A percentile compares a stretch with the other conserved stretches of the same genome.
Evolutionary conservation across 2,797 vertebrate species (phyloP).

Genomic region (Limnodromus scolopaceus): DNA sequence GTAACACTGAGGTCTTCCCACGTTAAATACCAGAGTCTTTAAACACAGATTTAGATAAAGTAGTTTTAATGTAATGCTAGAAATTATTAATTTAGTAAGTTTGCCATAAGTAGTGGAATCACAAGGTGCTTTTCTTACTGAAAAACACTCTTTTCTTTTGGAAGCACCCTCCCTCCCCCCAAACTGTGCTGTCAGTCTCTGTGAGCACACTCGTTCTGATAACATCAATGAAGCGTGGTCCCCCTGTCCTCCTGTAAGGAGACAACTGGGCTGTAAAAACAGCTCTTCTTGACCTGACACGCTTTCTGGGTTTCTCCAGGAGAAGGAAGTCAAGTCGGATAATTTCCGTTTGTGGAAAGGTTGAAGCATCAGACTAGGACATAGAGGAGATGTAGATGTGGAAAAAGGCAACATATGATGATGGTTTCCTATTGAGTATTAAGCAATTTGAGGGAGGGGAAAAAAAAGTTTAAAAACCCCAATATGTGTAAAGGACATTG

Average conservation of each 20-base stretch:
- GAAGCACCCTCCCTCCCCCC: background rate
- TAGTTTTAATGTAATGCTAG: background rate
- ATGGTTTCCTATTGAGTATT: background rate
- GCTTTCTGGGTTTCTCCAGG: background rate
- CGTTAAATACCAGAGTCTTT: background rate
- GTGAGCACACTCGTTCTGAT: background rate
- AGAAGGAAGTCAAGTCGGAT: background rate
- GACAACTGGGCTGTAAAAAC: constrained; percentile 4
- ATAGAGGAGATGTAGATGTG: background rate
- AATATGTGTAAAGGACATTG: background rate
- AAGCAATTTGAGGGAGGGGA: background rate
- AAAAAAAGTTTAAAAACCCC: too few species aligned
- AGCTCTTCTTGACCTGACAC: background rate
- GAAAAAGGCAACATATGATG: background rate
- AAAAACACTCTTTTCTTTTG: background rate
- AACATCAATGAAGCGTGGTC: background rate
- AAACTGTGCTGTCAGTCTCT: background rate
- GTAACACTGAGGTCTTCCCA: background rate
- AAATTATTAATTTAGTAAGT: background rate
- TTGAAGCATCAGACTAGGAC: background rate
- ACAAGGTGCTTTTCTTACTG: background rate
- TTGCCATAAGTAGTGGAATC: background rate
- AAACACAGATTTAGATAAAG: background rate
- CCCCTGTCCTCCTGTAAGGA: background rate
- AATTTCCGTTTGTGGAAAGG: background rate